Evolutionary conservation across 2,797 vertebrate species (phyloP).

Genomic region (Sebastiscus tertius): DNA sequence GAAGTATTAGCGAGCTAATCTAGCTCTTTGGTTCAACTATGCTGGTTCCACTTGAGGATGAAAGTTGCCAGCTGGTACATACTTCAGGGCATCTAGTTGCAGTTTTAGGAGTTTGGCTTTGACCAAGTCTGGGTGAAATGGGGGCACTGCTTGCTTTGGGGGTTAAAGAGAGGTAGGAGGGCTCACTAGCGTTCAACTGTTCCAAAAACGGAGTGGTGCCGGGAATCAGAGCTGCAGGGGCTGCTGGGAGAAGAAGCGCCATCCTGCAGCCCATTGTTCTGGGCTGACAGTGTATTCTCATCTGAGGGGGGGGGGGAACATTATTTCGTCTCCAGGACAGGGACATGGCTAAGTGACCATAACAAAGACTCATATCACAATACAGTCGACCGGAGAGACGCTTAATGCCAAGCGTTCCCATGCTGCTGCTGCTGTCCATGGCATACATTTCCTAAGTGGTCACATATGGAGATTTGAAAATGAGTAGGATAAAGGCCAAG

Average conservation of each 20-base stretch:
- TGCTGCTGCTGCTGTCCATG: constrained; percentile 28
- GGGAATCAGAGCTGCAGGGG: constrained; percentile 51
- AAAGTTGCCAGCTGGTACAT: constrained; percentile 23
- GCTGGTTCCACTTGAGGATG: constrained; percentile 11
- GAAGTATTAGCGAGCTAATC: constrained; percentile 46
- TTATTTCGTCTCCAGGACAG: constrained; percentile 13
- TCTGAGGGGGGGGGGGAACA: constrained; percentile 1
- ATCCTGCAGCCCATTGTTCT: constrained; percentile 60
- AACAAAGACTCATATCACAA: constrained; percentile 63
- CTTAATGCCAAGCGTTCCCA: constrained; percentile 41
- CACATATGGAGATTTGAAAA: constrained; percentile 4
- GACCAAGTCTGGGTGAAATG: constrained; percentile 11
- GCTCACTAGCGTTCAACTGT: constrained; percentile 24
- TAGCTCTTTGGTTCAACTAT: constrained; percentile 10
- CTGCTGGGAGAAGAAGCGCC: constrained; percentile 48
- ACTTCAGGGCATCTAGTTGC: constrained; percentile 11
- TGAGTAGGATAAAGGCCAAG: neutral
- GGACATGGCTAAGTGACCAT: constrained; percentile 50
- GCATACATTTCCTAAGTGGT: constrained; percentile 4
- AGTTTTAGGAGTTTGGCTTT: constrained; percentile 24
- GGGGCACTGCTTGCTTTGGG: constrained; percentile 1
- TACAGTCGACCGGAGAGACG: constrained; percentile 32
- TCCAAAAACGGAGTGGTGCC: constrained; percentile 69
- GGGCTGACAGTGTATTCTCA: constrained; percentile 62
- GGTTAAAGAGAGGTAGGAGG: constrained; percentile 1